Conservation (phyloP, 2,113 vertebrate species). For the Loxodonta africana region DNA sequence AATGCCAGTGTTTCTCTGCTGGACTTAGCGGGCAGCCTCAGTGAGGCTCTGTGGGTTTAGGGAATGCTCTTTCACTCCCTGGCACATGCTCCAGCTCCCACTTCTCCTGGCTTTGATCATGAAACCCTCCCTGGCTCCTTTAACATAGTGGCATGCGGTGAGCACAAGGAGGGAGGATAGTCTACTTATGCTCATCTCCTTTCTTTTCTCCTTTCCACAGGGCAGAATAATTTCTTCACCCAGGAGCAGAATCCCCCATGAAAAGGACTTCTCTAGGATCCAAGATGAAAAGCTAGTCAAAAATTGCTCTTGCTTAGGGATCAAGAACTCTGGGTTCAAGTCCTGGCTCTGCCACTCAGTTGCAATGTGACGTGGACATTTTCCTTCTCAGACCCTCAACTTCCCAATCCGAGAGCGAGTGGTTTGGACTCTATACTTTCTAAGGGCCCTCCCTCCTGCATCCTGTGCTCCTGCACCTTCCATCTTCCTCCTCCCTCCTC, state of each 20-base stretch:
- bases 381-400: background rate
- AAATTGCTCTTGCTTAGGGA: background rate
- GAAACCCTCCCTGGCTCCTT: background rate
- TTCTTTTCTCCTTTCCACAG: background rate
- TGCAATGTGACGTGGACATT: background rate
- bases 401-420: background rate
- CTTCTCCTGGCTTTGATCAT: background rate
- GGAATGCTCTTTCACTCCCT: background rate
- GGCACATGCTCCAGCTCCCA: background rate
- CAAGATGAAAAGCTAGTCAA: background rate
- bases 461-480: background rate
- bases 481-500: background rate
- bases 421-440: background rate
- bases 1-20: background rate
- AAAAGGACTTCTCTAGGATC: background rate
- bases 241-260: background rate
- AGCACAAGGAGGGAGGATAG: background rate
- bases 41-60: rapidly evolving
- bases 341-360: background rate
- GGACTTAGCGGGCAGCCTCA: background rate
- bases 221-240: background rate
- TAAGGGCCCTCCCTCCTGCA: background rate
- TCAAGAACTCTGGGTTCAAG: background rate
- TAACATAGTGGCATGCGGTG: rapidly evolving
- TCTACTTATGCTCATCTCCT: background rate